These are phyloP conservation scores for Sminthurides aquaticus DNA, from an alignment of 2,888 invertebrate species.

Conservation along the genomic window DNA sequence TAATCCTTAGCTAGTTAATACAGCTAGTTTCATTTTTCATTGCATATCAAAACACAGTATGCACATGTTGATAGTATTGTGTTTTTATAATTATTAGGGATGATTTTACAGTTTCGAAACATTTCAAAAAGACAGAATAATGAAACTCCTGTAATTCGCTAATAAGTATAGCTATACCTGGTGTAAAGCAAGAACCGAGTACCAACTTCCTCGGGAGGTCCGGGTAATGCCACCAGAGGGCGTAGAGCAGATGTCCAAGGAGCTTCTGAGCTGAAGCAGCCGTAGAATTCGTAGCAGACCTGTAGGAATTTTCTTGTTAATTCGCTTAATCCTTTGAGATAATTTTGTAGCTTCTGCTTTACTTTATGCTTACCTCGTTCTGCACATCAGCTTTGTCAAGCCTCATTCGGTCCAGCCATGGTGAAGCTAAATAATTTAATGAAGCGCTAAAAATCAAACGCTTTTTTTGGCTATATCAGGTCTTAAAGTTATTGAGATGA, in stretches of 20 bases:
- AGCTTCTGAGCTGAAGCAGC: constrained; percentile 46
- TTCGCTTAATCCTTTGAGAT: background rate
- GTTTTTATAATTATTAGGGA: too few relatives aligned
- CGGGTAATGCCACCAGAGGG: constrained; percentile 46
- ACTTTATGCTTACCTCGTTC: constrained; percentile 8
- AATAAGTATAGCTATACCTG: too few relatives aligned
- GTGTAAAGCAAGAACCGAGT: constrained; percentile 46
- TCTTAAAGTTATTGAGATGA: too few relatives aligned
- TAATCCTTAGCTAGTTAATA: background rate
- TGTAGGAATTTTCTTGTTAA: too few relatives aligned
- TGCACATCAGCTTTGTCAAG: background rate
- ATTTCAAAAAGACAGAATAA: too few relatives aligned
- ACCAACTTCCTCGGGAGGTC: constrained; percentile 45
- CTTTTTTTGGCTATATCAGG: too few relatives aligned
- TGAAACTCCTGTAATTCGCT: too few relatives aligned
- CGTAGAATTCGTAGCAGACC: constrained; percentile 47
- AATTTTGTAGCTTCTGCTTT: background rate
- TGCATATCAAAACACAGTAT: too few relatives aligned
- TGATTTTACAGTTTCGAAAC: too few relatives aligned
- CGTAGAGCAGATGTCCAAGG: constrained; percentile 48
- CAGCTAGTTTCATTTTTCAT: constrained; percentile 1
- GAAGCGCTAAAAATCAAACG: background rate
- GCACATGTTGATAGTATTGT: too few relatives aligned
- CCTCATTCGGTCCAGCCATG: constrained; percentile 2
- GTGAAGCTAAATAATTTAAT: constrained; percentile 12